Base-by-base conservation (phyloP, 2,113 vertebrate genomes). In the Emberiza fucata region DNA sequence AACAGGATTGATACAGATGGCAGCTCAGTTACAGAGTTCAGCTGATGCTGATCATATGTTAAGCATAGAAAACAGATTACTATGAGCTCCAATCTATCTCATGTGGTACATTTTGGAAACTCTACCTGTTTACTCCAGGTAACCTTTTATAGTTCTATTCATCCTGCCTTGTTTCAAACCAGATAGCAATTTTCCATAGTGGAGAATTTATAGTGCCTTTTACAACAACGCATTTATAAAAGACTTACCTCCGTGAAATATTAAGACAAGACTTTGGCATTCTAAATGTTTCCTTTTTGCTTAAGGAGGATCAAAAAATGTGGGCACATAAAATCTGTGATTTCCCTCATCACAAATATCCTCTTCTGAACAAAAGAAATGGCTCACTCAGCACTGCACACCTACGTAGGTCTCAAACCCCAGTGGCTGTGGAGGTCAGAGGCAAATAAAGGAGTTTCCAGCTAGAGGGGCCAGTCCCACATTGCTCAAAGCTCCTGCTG, bases 1-100 rank as follows among this genome's bases (percentile, higher is more conserved):
- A 96, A 94, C 42, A 45, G 96, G 94, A 97, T 96, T 92, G 97
- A 96, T 97, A 82, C 79, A 93, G 94, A 94, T 94, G 92, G 96
- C 90, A 90, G 79, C 95, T 95, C 95, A 75, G 96, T 90, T 89
- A 76, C 80, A 94, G 91, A 83, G 86, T 92, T 97, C 94, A 93
- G 93, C 94, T 76, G 72, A 94, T 89, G 70, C 81, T 59, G 73
- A 92, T 57, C 78, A 45, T 90, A 37, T 93, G 72, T 88, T 97
- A 97, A 97, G 85, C 79, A 68, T 50, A 54, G 84, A 90, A 97
- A 97, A 96, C 42, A 97, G 90, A 97, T 93, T 87, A 66, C 53
- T 86, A 51, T 33, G 54, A 78, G 86, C 92, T 88, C 92, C 76
- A 73, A 93, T 94, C 81, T 81, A 92, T 84, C 86, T 95, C 90